Evolutionary conservation across 2,888 invertebrate species (phyloP), one percentile per base, ranked within the genome.

Genomic region (Morpho helenor): DNA sequence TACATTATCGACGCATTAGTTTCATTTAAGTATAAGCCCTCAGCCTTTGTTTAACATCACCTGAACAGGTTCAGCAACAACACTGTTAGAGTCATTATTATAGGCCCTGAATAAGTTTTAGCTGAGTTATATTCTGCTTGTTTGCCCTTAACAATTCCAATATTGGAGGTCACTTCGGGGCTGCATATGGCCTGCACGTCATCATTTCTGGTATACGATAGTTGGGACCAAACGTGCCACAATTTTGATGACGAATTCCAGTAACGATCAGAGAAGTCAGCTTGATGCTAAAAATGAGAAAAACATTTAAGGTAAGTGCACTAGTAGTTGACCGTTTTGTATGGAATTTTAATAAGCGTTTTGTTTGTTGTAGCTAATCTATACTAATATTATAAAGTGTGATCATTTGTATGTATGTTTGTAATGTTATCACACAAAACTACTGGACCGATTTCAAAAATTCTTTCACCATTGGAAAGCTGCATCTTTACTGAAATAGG

Each of bases 221-320:
- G 56, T 45, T 54, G 68, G n/a, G 88, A 85, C 88, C 88, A 88
- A 0, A 73, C 74, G n/a, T 82, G 69, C 84, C 82, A 87, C 0
- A 87, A 68, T 56, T 86, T 88, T 1, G 82, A 77, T 0, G 80
- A 78, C 0, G 64, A 63, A 59, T 85, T 84, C 88, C 88, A 89
- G 0, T 51, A 10, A 0, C 74, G 71, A 2, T 73, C 71, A 0
- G 76, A 70, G 67, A 87, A 88, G 60, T 81, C 79, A 2, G 73
- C 73, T 16, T 79, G 78, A 5, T 82, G 71, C 87, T 86, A 67
- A 0, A n/a, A 42, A 59, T 49, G 4, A 44, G 23, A 16, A 42
- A 31, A 2, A 43, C n/a, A 43, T 42, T 16, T 16, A 16, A 16
- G 16, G 16, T 2, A 16, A 16, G 16, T 16, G 16, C 16, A 16